phyloP scores from a whole-genome alignment of 2,888 invertebrate species.

The Stramonita haemastoma region DNA sequence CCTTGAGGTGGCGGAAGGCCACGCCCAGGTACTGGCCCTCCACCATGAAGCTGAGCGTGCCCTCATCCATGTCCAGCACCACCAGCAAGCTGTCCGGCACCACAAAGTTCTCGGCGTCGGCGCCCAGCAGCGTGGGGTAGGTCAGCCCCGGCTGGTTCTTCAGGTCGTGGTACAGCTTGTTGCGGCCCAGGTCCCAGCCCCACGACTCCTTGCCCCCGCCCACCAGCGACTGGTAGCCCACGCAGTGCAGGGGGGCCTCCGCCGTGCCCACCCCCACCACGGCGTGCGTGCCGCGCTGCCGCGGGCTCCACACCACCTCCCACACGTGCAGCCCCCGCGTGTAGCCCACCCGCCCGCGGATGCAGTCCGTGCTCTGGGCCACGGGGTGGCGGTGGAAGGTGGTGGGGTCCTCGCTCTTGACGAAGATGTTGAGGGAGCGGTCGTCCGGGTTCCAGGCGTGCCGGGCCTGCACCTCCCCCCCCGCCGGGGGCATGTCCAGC shows the following conservation, averaged over 20 bases:
- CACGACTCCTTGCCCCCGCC: constrained; percentile 98
- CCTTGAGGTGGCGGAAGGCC: constrained; percentile 97
- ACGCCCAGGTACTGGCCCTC: constrained; percentile 93
- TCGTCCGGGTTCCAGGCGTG: constrained; percentile 99
- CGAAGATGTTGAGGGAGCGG: constrained; percentile 97
- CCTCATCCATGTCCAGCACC: constrained; percentile 99
- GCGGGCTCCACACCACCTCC: constrained; percentile 98
- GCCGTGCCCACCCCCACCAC: constrained; percentile 98
- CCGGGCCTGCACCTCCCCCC: constrained; percentile 91
- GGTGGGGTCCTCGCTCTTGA: constrained; percentile 98
- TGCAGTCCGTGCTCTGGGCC: constrained; percentile 99
- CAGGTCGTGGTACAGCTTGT: constrained; percentile 76
- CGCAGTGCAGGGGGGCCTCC: constrained; percentile 93
- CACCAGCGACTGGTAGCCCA: constrained; percentile 96
- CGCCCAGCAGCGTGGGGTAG: constrained; percentile 93
- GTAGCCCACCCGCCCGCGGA: constrained; percentile 96
- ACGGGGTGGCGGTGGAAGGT: constrained; percentile 98
- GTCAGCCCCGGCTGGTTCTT: constrained; percentile 81
- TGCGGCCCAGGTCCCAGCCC: constrained; percentile 95
- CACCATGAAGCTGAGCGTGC: constrained; percentile 98
- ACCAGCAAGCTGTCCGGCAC: constrained; percentile 82
- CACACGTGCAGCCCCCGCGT: constrained; percentile 97
- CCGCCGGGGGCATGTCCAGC: constrained; percentile 96
- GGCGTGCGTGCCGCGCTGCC: constrained; percentile 98
- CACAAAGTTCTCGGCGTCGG: constrained; percentile 93